Percentiles rank a stretch among this genome's conserved stretches.
phyloP scores from a whole-genome alignment of 2,888 invertebrate species.

The Galerucella nymphaeae region DNA sequence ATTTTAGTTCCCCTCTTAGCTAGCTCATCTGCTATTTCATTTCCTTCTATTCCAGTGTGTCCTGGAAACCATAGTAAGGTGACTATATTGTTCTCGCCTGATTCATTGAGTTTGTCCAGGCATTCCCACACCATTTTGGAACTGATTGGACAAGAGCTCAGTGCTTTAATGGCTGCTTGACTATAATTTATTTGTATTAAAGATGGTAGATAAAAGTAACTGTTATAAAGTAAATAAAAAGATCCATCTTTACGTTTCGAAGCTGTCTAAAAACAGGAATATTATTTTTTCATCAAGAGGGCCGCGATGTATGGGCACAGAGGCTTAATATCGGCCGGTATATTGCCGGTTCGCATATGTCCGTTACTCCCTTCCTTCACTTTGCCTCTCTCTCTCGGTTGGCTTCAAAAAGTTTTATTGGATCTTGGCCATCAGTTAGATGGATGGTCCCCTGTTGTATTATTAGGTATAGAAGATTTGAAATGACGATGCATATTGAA shows the following conservation, averaged over 20 bases:
- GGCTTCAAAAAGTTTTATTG: constrained; percentile 33
- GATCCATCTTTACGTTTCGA: constrained; percentile 15
- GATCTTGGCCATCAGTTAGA: constrained; percentile 33
- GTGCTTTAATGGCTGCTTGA: too few species aligned
- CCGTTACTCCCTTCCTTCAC: constrained; percentile 11
- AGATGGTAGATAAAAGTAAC: not conserved
- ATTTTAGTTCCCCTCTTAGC: too few species aligned
- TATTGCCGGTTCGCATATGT: constrained; percentile 35
- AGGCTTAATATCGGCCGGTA: constrained; percentile 35
- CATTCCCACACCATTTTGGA: too few species aligned
- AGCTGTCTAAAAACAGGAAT: constrained; percentile 49
- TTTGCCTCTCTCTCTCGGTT: constrained; percentile 13
- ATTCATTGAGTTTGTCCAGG: too few species aligned
- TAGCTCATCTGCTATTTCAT: too few species aligned
- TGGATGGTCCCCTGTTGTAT: constrained; percentile 30
- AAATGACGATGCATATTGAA: constrained; percentile 26
- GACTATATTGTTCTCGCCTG: too few species aligned
- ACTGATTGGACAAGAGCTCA: too few species aligned
- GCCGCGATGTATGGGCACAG: constrained; percentile 54
- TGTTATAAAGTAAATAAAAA: not conserved
- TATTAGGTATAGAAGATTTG: constrained; percentile 24
- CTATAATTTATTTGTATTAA: not conserved
- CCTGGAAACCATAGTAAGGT: too few species aligned
- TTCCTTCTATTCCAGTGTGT: too few species aligned
- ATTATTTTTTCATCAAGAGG: constrained; percentile 61